Percentiles rank a stretch among this genome's conserved stretches.
These are phyloP conservation scores for Balearica regulorum DNA, from an alignment of 2,797 vertebrate species.

Conservation along the genomic window DNA sequence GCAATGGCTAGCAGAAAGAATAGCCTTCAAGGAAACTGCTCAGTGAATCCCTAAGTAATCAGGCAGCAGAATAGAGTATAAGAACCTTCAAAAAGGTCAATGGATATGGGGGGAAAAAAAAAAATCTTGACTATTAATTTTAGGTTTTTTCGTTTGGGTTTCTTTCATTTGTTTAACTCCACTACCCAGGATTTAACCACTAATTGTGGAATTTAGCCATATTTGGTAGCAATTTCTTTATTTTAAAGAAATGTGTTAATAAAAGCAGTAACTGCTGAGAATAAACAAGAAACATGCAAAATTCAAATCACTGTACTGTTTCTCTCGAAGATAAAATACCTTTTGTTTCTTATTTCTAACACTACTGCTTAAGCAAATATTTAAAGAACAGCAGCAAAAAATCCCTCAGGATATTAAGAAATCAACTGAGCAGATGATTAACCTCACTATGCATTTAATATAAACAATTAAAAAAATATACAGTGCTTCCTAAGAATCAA, in stretches of 20 bases:
- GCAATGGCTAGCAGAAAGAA: constrained; percentile 61
- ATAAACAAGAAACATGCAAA: background rate
- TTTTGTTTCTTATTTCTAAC: constrained; percentile 31
- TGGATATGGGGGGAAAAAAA: background rate
- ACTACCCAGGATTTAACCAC: background rate
- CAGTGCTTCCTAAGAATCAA: background rate
- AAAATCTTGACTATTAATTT: background rate
- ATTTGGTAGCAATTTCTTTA: background rate
- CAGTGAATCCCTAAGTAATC: constrained; percentile 65
- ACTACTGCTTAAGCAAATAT: constrained; percentile 41
- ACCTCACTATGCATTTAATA: constrained; percentile 33
- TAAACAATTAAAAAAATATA: constrained; percentile 47
- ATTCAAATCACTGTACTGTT: constrained; percentile 1
- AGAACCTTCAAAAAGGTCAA: constrained; percentile 61
- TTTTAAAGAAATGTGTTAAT: constrained; percentile 15
- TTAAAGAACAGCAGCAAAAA: constrained; percentile 29
- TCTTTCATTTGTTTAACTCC: background rate
- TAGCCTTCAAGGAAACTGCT: constrained; percentile 59
- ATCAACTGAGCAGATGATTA: constrained; percentile 32
- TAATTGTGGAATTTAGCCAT: background rate
- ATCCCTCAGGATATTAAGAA: constrained; percentile 41
- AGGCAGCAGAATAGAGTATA: constrained; percentile 53
- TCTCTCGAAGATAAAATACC: constrained; percentile 15
- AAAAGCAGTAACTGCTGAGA: background rate
- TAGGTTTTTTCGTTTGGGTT: background rate